A percentile compares a stretch with the other conserved stretches of the same genome.
Evolutionary conservation across 2,888 invertebrate genomes (phyloP).

Genomic region (Molanna angustata): DNA sequence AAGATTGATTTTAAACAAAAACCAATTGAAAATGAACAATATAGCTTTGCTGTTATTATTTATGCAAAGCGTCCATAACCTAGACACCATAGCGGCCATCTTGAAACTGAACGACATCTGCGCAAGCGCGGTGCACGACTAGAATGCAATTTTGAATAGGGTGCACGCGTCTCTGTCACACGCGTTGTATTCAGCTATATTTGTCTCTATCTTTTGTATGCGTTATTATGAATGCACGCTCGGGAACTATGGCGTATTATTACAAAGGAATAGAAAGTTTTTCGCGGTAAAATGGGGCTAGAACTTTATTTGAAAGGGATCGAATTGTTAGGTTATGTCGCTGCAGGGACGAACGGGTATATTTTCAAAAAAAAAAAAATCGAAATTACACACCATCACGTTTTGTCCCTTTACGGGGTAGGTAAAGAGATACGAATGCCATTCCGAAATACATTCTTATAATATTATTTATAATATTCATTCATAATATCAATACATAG

Average conservation of each 20-base stretch:
- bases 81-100: conserved; percentile 27
- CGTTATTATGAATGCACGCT: conserved; percentile 3
- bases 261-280: conserved; percentile 32
- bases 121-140: conserved; percentile 25
- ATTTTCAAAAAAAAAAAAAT: no score
- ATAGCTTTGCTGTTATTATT: no score
- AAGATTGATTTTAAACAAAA: no score
- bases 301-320: conserved; percentile 4
- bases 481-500: no score
- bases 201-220: neutral
- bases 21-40: no score
- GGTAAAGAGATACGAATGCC: no score
- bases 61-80: no score
- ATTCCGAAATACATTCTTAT: no score
- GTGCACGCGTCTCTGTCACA: conserved; percentile 10
- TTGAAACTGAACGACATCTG: conserved; percentile 22
- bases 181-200: neutral
- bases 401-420: no score
- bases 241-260: conserved; percentile 17
- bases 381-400: no score
- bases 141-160: conserved; percentile 21
- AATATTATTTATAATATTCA: no score
- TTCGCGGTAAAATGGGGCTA: conserved; percentile 27
- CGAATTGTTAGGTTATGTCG: neutral
- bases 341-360: neutral